Conservation (phyloP, 2,888 invertebrate species). For the Rapana venosa region DNA sequence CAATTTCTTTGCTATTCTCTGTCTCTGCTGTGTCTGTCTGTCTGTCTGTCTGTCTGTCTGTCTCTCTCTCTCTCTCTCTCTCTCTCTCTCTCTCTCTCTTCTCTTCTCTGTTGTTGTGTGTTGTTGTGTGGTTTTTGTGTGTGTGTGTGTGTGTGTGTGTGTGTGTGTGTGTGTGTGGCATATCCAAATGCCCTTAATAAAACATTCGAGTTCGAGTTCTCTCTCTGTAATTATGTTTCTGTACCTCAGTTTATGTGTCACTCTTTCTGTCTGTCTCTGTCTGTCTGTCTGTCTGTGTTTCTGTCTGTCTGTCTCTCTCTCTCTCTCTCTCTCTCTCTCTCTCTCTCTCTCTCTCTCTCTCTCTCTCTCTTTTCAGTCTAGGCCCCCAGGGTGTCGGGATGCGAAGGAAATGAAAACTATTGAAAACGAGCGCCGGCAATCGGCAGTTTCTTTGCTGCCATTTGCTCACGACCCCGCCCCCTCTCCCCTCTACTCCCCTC, state of each 20-base stretch:
- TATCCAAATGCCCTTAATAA: too few relatives aligned
- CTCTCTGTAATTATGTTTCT: not conserved
- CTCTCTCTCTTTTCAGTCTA: conserved; percentile 1
- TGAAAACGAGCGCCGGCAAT: conserved; percentile 41
- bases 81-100: not conserved
- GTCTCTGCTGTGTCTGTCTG: not conserved
- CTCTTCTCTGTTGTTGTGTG: not conserved
- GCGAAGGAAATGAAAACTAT: conserved; percentile 43
- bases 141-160: too few relatives aligned
- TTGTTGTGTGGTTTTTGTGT: not conserved
- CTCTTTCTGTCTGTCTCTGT: not conserved
- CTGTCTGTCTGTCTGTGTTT: not conserved
- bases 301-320: not conserved
- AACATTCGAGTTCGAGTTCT: too few relatives aligned
- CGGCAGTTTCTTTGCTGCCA: conserved; percentile 43
- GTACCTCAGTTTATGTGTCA: not conserved
- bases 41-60: not conserved
- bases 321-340: conserved; percentile 17
- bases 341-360: not conserved
- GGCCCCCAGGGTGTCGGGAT: not conserved
- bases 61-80: not conserved
- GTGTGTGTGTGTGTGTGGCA: too few relatives aligned
- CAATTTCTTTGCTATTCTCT: not conserved
- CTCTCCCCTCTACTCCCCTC: not conserved
- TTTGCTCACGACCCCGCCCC: conserved; percentile 32